Evolutionary conservation across 2,113 vertebrate genomes (phyloP).

Genomic region (Atlantisia rogersi): DNA sequence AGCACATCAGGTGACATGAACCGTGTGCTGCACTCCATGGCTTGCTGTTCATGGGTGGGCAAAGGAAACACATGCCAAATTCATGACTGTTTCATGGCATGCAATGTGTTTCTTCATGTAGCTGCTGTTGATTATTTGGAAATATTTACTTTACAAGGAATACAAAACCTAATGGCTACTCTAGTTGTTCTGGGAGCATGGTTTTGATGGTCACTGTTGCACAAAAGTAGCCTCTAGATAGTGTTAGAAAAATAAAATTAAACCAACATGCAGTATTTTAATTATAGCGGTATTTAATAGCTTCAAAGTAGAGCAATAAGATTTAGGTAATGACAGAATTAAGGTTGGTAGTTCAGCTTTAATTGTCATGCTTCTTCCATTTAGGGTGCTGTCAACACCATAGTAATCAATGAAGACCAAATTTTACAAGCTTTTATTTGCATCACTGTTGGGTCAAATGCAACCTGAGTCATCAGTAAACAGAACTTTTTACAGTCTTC

Average conservation of each 20-base stretch:
- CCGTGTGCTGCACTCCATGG: neutral
- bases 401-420: neutral
- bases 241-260: neutral
- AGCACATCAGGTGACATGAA: neutral
- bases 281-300: neutral
- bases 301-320: neutral
- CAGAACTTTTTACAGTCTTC: neutral
- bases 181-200: neutral
- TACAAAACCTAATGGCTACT: neutral
- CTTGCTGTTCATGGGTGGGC: neutral
- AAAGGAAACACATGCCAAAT: neutral
- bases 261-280: neutral
- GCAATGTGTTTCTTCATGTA: neutral
- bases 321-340: neutral
- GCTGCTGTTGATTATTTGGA: neutral
- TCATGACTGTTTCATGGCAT: conserved; percentile 1
- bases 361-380: neutral
- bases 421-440: neutral
- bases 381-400: neutral
- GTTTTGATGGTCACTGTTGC: neutral
- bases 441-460: neutral
- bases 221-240: neutral
- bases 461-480: neutral
- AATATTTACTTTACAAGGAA: neutral
- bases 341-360: neutral